Percentiles rank a stretch among this genome's conserved stretches.
Conservation (phyloP, 2,888 invertebrate species). For the Melipona bicolor region DNA sequence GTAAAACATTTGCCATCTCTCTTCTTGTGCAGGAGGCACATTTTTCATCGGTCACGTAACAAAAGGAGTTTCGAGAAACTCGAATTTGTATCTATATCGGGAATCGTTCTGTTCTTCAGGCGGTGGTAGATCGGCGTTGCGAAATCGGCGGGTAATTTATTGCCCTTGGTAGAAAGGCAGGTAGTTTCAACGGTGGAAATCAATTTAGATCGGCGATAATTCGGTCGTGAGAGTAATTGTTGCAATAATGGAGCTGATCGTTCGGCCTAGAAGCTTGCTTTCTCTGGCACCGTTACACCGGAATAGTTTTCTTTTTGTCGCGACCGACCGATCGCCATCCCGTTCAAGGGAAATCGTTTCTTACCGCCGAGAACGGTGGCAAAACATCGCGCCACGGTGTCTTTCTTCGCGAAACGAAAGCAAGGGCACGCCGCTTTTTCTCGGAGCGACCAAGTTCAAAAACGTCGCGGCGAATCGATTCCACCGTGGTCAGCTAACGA, state of each 20-base stretch:
- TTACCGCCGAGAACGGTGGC: slow-evolving; percentile 4
- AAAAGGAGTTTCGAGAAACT: not conserved
- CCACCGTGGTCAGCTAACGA: not conserved
- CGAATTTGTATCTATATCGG: not conserved
- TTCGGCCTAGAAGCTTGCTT: slow-evolving; percentile 26
- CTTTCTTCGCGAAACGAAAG: not conserved
- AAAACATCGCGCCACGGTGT: not conserved
- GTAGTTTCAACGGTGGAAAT: slow-evolving; percentile 14
- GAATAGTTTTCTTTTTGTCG: slow-evolving; percentile 21
- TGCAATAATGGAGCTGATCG: not conserved
- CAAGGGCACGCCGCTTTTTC: slow-evolving; percentile 23
- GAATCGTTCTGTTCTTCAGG: not conserved
- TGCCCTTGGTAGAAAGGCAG: not conserved
- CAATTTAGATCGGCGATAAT: slow-evolving; percentile 36
- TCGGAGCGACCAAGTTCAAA: slow-evolving; percentile 30
- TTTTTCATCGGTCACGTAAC: not conserved
- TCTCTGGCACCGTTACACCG: slow-evolving; percentile 25
- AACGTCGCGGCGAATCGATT: not conserved
- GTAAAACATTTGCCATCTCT: not conserved
- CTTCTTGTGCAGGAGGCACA: accelerated
- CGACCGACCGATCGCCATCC: not conserved
- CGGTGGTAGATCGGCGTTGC: not conserved
- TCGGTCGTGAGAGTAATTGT: slow-evolving; percentile 20
- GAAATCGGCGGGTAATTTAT: not conserved
- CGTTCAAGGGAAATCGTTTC: slow-evolving; percentile 41